Conservation (phyloP, 37 sponge, comb jelly and placozoan genomes). For the Theonella swinhoei region DNA sequence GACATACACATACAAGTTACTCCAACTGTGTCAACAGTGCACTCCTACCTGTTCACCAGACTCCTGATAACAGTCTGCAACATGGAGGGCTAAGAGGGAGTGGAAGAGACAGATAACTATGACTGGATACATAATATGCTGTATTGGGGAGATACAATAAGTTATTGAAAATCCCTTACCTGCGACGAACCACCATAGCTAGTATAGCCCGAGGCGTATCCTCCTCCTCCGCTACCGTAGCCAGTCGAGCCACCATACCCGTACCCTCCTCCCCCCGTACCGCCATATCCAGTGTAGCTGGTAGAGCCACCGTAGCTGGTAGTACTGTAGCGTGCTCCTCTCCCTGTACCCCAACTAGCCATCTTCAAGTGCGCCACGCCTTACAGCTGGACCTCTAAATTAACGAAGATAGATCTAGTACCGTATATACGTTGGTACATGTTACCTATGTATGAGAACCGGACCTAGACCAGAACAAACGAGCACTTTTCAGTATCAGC, state of each 20-base stretch:
- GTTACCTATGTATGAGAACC: no score
- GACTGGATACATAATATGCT: neutral
- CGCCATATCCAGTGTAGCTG: neutral
- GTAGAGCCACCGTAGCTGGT: neutral
- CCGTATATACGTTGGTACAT: no score
- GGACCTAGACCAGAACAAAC: neutral
- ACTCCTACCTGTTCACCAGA: conserved; percentile 64
- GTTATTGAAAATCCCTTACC: no score
- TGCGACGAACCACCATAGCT: neutral
- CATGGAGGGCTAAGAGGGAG: conserved; percentile 23
- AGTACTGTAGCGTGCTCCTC: neutral
- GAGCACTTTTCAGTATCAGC: neutral
- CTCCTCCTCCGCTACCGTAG: neutral
- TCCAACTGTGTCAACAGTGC: no score
- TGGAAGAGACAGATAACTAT: neutral
- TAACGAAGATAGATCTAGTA: no score
- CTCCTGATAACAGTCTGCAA: conserved; percentile 67
- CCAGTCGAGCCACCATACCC: neutral
- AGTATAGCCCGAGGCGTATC: neutral
- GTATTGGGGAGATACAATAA: no score
- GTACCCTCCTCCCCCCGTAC: neutral
- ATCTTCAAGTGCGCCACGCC: neutral
- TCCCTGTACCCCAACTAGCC: neutral
- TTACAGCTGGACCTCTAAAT: neutral
- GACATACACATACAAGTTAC: no score